Evolutionary conservation across 2,888 invertebrate genomes (phyloP), one percentile per base, ranked within the genome.

Genomic region (Galeruca laticollis): DNA sequence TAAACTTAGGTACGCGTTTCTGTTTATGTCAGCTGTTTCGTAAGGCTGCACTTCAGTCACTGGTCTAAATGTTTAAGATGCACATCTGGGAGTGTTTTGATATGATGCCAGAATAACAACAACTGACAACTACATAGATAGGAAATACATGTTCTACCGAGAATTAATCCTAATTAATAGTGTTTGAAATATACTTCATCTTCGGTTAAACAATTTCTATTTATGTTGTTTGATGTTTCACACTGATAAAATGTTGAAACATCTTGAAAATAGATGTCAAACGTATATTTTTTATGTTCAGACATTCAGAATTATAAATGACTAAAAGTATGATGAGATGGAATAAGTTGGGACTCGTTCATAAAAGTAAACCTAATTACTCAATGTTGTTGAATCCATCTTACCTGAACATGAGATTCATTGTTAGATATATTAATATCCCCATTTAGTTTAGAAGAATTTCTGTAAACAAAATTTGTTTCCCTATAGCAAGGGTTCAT

Each of bases 1-100:
- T n/a, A n/a, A n/a, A n/a, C n/a, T n/a, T n/a, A n/a, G n/a, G n/a
- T n/a, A n/a, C n/a, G n/a, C n/a, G n/a, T n/a, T n/a, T n/a, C n/a
- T n/a, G n/a, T 6, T 26, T 6, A 6, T 26, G 6, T 26, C 6
- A 26, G 26, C 26, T 26, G 26, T 3, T 47, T 47, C 6, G 18
- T 15, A 15, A 15, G 15, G 10, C 8, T 18, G 0, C 9, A 15
- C 2, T 18, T 47, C 9, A 47, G 18, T 47, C 8, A 47, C 64
- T 64, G 57, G 43, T 47, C 64, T 64, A 57, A 64, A 49, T 31
- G 40, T 43, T 6, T 31, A 26, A 49, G 60, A 40, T 70, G 66
- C 62, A 60, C 73, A 71, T 71, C 73, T 73, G 69, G 71, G 73
- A 68, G 73, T 71, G 71, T 56, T 66, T 51, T 43, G 72, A 66